A percentile compares a stretch with the other conserved stretches of the same genome.
Conservation (phyloP, 2,888 invertebrate genomes). For the Spodoptera littoralis region DNA sequence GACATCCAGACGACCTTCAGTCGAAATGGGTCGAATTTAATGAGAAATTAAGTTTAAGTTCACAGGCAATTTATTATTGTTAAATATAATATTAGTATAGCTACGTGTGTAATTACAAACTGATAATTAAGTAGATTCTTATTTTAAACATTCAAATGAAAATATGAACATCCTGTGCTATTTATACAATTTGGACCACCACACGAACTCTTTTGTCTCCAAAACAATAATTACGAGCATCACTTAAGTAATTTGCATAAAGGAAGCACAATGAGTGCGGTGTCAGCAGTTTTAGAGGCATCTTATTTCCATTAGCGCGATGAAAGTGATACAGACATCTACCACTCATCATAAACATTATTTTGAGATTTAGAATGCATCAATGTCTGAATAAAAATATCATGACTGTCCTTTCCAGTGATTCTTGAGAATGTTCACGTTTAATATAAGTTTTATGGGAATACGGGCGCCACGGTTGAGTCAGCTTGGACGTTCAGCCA, state of each 20-base stretch:
- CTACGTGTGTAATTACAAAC: too few relatives aligned
- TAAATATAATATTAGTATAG: too few relatives aligned
- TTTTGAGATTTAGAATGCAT: constrained; percentile 53
- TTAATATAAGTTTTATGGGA: constrained; percentile 47
- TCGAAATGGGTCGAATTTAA: constrained; percentile 46
- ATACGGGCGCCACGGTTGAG: constrained; percentile 48
- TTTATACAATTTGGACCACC: not conserved
- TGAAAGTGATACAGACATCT: constrained; percentile 45
- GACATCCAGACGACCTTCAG: constrained; percentile 52
- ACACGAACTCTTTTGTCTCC: constrained; percentile 20
- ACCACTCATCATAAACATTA: constrained; percentile 48
- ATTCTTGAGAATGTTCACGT: constrained; percentile 41
- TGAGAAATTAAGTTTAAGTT: constrained; percentile 10
- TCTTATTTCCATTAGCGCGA: constrained; percentile 42
- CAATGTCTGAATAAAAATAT: constrained; percentile 53
- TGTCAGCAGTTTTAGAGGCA: constrained; percentile 32
- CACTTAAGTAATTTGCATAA: constrained; percentile 27
- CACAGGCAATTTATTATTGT: not conserved
- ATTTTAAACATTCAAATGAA: too few relatives aligned
- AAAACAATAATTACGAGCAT: constrained; percentile 18
- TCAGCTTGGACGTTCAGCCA: constrained; percentile 32
- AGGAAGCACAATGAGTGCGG: constrained; percentile 14
- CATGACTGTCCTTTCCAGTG: constrained; percentile 46
- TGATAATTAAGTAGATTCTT: too few relatives aligned
- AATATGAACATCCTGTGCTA: not conserved